phyloP scores from a whole-genome alignment of 2,797 vertebrate genomes.

The Bradypodion pumilum region DNA sequence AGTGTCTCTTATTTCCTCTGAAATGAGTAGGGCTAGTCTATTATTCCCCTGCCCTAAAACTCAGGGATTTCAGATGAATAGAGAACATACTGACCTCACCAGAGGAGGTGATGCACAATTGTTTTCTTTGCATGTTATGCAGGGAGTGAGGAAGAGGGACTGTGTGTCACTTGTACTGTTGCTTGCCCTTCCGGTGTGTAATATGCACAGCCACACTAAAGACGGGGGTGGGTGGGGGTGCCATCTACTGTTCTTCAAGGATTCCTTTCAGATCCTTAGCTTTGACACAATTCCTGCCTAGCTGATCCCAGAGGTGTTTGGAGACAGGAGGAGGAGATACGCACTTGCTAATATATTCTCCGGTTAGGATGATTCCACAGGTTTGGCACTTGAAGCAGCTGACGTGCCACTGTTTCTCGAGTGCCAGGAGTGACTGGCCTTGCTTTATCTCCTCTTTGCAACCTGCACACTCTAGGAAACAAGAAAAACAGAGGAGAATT shows the following conservation, averaged over 20 bases:
- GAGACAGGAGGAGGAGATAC: constrained; percentile 49
- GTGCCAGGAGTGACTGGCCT: constrained; percentile 92
- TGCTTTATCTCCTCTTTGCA: constrained; percentile 97
- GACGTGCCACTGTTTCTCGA: constrained; percentile 99
- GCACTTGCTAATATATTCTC: constrained; percentile 99
- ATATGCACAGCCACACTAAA: background rate
- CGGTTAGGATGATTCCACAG: constrained; percentile 92
- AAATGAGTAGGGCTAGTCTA: background rate
- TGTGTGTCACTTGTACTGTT: background rate
- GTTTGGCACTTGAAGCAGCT: constrained; percentile 98
- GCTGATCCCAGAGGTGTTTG: background rate
- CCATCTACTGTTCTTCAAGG: background rate
- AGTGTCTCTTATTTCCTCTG: background rate
- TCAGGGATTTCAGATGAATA: background rate
- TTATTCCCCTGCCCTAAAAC: background rate
- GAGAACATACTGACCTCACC: background rate
- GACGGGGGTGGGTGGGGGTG: too few relatives aligned
- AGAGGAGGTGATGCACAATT: background rate
- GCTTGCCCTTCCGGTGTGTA: background rate
- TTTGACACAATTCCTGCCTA: background rate
- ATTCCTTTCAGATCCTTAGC: background rate
- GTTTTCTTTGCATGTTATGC: background rate
- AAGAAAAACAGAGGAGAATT: background rate
- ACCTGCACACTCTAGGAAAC: constrained; percentile 89
- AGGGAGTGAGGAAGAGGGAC: background rate